Evolutionary conservation across 2,888 invertebrate species (phyloP).

Genomic region (Dynastes tityus): DNA sequence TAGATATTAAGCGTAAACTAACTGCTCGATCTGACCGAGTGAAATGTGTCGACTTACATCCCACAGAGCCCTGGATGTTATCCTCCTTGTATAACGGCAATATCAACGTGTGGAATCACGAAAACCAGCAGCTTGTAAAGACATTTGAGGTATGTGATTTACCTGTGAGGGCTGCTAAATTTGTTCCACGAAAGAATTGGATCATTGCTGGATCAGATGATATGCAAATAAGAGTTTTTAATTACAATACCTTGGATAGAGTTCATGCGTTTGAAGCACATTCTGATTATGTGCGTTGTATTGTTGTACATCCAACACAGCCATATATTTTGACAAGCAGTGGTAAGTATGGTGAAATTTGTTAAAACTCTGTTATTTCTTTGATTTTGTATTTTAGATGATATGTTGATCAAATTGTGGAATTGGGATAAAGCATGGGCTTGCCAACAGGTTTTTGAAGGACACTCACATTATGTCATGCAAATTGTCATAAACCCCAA

Average conservation of each 20-base stretch:
- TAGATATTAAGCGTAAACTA: conserved; percentile 98
- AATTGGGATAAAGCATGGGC: conserved; percentile 99
- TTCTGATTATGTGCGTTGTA: conserved; percentile 97
- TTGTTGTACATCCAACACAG: conserved; percentile 97
- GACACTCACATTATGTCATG: conserved; percentile 99
- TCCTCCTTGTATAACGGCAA: conserved; percentile 99
- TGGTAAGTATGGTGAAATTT: conserved; percentile 76
- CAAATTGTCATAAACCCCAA: conserved; percentile 99
- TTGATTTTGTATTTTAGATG: conserved; percentile 77
- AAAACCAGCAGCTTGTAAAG: conserved; percentile 91
- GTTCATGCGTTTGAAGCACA: conserved; percentile 98
- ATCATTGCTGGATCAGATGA: conserved; percentile 97
- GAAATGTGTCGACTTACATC: conserved; percentile 98
- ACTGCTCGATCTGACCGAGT: conserved; percentile 98
- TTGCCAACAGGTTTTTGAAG: conserved; percentile 98
- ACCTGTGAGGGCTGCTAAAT: conserved; percentile 96
- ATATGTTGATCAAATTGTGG: conserved; percentile 99
- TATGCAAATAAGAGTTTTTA: conserved; percentile 96
- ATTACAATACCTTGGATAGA: conserved; percentile 98
- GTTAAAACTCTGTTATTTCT: conserved; percentile 33
- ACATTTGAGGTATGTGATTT: conserved; percentile 96
- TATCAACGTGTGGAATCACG: conserved; percentile 99
- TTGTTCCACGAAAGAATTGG: conserved; percentile 99
- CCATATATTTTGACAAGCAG: conserved; percentile 97
- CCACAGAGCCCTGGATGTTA: conserved; percentile 98